Percentiles rank a stretch among this genome's conserved stretches.
Conservation (phyloP, 2,888 invertebrate species). For the Dolomedes plantarius region DNA sequence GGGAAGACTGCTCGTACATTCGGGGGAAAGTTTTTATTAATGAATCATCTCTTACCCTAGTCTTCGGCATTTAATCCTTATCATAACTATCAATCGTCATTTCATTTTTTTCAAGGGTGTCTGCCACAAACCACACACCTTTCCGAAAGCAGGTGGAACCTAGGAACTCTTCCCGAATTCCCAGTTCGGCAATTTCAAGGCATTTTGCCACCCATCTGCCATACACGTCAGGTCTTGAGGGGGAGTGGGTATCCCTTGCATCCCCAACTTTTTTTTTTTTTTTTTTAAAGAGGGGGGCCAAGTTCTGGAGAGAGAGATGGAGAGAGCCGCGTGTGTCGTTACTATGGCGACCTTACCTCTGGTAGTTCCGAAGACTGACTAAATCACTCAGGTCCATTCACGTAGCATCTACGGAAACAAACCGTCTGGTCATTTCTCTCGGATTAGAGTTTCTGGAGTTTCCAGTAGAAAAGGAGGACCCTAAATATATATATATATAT, state of each 20-base stretch:
- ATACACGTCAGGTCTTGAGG: neutral
- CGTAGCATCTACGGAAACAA: constrained; percentile 70
- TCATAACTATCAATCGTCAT: too few relatives aligned
- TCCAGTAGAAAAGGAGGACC: constrained; percentile 32
- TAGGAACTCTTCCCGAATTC: constrained; percentile 38
- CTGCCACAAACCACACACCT: constrained; percentile 7
- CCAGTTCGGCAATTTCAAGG: constrained; percentile 54
- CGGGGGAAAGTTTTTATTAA: too few relatives aligned
- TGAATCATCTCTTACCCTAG: too few relatives aligned
- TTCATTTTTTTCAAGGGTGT: neutral
- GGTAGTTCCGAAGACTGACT: constrained; percentile 68
- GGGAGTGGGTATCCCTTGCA: neutral
- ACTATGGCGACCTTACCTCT: constrained; percentile 66
- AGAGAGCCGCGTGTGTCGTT: constrained; percentile 67
- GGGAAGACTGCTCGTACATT: too few relatives aligned
- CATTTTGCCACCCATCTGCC: constrained; percentile 53
- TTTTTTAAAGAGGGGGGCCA: constrained; percentile 21
- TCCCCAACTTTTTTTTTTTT: too few relatives aligned
- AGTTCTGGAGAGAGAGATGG: constrained; percentile 39
- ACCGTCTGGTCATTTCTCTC: constrained; percentile 73
- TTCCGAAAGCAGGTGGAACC: neutral
- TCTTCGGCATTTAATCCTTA: too few relatives aligned
- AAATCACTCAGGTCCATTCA: constrained; percentile 72
- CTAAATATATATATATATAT: constrained; percentile 50
- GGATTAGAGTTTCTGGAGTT: constrained; percentile 72